phyloP scores from a whole-genome alignment of 2,888 invertebrate genomes.

The Lampropteryx suffumata region DNA sequence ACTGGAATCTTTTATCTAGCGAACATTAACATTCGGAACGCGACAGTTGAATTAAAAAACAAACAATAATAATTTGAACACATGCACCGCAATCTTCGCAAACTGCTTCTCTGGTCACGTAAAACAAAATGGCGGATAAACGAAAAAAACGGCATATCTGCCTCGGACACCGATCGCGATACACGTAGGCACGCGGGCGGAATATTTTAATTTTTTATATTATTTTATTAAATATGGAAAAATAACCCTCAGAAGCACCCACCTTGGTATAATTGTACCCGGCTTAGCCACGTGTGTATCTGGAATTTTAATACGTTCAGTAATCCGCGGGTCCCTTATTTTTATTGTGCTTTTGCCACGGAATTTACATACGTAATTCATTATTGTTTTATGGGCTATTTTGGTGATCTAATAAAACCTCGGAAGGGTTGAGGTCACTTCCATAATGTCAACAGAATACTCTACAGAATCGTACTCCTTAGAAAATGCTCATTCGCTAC shows the following conservation, averaged over 20 bases:
- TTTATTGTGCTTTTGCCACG: conserved; percentile 64
- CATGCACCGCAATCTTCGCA: conserved; percentile 70
- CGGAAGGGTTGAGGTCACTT: neutral
- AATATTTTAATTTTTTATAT: conserved; percentile 72
- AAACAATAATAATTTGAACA: conserved; percentile 68
- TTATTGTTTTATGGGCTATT: conserved; percentile 48
- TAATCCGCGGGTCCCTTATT: conserved; percentile 63
- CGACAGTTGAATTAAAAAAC: conserved; percentile 53
- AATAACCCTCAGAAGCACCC: conserved; percentile 53
- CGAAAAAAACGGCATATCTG: conserved; percentile 56
- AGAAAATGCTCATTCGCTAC: no score
- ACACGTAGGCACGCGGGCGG: conserved; percentile 68
- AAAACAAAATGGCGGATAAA: conserved; percentile 56
- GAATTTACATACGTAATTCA: conserved; percentile 62
- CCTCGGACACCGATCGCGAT: conserved; percentile 76
- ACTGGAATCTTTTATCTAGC: conserved; percentile 45
- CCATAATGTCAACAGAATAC: no score
- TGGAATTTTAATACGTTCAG: conserved; percentile 70
- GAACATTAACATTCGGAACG: conserved; percentile 55
- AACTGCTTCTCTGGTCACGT: conserved; percentile 69
- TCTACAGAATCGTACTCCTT: no score
- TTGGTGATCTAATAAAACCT: conserved; percentile 27
- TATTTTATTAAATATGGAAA: conserved; percentile 69
- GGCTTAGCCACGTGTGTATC: conserved; percentile 60
- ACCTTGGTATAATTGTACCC: conserved; percentile 61